These are phyloP conservation scores for Romanogobio albipinnatus DNA, from an alignment of 2,113 vertebrate genomes.

Conservation along the genomic window DNA sequence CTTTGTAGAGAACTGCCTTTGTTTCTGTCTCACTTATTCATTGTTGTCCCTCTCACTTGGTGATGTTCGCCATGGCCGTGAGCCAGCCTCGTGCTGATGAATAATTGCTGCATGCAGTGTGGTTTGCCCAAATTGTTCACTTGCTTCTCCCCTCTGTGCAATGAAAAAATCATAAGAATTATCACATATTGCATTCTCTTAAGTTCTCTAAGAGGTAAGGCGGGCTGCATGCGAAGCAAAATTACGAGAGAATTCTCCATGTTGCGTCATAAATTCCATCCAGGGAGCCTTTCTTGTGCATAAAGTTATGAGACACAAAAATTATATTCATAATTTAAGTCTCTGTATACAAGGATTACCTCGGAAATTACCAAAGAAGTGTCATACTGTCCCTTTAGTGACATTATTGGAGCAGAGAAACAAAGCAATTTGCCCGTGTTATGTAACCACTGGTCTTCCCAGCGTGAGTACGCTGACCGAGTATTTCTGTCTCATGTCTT, in stretches of 20 bases:
- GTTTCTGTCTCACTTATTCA: conserved; percentile 32
- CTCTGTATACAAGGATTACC: background rate
- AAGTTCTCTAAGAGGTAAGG: conserved; percentile 2
- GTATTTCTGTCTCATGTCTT: conserved; percentile 27
- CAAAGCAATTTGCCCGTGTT: conserved; percentile 16
- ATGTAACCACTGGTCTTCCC: conserved; percentile 18
- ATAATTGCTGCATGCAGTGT: conserved; percentile 33
- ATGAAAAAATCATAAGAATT: conserved; percentile 32
- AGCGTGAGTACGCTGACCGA: background rate
- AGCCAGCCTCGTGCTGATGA: conserved; percentile 27
- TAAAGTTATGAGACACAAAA: conserved; percentile 16
- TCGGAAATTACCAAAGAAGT: conserved; percentile 4
- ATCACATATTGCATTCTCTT: background rate
- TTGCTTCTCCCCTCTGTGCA: conserved; percentile 18
- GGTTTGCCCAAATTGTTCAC: conserved; percentile 26
- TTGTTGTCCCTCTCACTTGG: conserved; percentile 11
- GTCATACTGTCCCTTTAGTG: conserved; percentile 18
- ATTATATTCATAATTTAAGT: conserved; percentile 8
- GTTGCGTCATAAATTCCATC: conserved; percentile 13
- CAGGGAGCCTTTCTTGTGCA: conserved; percentile 15
- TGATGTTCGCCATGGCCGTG: conserved; percentile 33
- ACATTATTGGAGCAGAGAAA: conserved; percentile 16
- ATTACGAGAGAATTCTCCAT: background rate
- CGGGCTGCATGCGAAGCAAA: background rate
- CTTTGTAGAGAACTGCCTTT: conserved; percentile 18